Percentiles rank a stretch among this genome's conserved stretches.
These are phyloP conservation scores for Styela clava DNA, from an alignment of 23 tunicate genomes.

Conservation along the genomic window DNA sequence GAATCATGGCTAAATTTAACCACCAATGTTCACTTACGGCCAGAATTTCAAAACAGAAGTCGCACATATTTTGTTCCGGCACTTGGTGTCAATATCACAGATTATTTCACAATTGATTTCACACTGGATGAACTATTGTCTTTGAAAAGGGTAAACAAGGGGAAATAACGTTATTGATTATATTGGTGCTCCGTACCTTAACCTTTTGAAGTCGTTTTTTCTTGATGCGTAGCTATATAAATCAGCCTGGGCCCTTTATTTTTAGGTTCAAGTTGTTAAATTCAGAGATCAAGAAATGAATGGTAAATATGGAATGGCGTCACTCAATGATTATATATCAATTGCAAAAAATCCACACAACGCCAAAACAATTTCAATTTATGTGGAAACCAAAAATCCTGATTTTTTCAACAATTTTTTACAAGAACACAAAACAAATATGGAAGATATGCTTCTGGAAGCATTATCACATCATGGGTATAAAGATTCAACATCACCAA, in stretches of 20 bases:
- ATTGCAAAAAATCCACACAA: constrained; percentile 35
- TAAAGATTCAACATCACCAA: constrained; percentile 25
- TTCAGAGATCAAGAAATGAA: constrained; percentile 46
- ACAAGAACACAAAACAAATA: constrained; percentile 24
- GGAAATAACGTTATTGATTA: background rate
- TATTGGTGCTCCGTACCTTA: too few relatives aligned
- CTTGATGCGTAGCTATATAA: background rate
- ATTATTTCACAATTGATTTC: constrained; percentile 84
- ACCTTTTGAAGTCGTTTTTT: background rate
- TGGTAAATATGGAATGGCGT: constrained; percentile 24
- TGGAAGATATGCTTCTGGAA: constrained; percentile 75
- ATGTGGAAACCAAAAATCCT: constrained; percentile 58
- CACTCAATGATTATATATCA: constrained; percentile 37
- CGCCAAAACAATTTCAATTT: constrained; percentile 32
- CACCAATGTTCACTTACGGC: constrained; percentile 49
- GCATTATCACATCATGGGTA: constrained; percentile 62
- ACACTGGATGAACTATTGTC: constrained; percentile 69
- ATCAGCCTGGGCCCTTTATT: background rate
- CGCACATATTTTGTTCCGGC: constrained; percentile 41
- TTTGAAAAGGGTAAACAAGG: constrained; percentile 54
- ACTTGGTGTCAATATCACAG: constrained; percentile 28
- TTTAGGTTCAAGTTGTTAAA: constrained; percentile 37
- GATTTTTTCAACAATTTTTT: constrained; percentile 28
- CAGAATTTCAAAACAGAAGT: constrained; percentile 55
- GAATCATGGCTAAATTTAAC: constrained; percentile 65